Evolutionary conservation across 1,140 invertebrate genomes (phyloP).

Genomic region (Marisa cornuarietis): DNA sequence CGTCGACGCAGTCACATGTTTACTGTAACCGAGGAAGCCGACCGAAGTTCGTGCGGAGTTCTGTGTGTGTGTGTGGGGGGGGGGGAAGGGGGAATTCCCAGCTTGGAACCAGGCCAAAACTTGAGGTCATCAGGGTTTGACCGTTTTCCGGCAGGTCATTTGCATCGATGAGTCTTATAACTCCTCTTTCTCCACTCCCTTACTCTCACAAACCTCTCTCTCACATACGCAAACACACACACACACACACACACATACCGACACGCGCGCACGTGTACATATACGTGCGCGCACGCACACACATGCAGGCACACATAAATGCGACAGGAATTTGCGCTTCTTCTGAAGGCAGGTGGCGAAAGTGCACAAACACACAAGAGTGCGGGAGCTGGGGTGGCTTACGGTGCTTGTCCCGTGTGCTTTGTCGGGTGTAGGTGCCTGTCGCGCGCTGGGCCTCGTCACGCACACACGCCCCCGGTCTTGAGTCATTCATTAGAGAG

Average conservation of each 20-base stretch:
- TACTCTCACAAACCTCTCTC: constrained; percentile 7
- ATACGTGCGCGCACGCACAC: neutral
- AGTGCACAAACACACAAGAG: too few relatives aligned
- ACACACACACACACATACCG: neutral
- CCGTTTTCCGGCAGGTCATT: neutral
- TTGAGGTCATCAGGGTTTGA: neutral
- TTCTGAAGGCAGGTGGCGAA: too few relatives aligned
- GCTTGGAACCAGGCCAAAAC: neutral
- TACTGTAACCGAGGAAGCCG: too few relatives aligned
- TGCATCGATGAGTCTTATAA: constrained; percentile 9
- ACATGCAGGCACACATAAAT: neutral
- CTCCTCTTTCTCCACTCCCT: constrained; percentile 6
- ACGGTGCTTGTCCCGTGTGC: too few relatives aligned
- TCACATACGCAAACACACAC: neutral
- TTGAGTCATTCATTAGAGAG: neutral
- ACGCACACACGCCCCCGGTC: too few relatives aligned
- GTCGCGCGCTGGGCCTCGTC: too few relatives aligned
- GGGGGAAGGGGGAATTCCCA: too few relatives aligned
- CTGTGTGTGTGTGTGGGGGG: too few relatives aligned
- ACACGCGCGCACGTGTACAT: neutral
- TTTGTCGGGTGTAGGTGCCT: too few relatives aligned
- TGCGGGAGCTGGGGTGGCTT: too few relatives aligned
- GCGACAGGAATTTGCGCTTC: neutral
- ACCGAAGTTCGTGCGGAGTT: too few relatives aligned
- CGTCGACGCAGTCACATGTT: too few relatives aligned